Evolutionary conservation across 2,888 invertebrate species (phyloP), one percentile per base, ranked within the genome.

Genomic region (Drosophila koepferae): DNA sequence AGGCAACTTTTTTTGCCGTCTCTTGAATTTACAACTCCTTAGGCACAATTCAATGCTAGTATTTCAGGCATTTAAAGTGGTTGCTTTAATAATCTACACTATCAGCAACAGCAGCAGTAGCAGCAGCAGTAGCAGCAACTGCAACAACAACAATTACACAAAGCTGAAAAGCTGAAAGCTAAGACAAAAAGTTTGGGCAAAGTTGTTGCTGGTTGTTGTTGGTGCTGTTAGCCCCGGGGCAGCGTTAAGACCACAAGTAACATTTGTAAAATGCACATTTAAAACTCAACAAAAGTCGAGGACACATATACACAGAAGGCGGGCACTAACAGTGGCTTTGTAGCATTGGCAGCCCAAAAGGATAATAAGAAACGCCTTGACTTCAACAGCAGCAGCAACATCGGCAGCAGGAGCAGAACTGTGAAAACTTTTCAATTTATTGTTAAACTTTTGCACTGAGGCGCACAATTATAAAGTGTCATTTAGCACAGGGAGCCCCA

Each of bases 381-480:
- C 81, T 83, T 80, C 72, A 78, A 73, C 81, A 81, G 74, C 72
- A 67, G 64, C 67, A 60, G 54, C 43, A 61, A 53, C 34, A 23
- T 2, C 23, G 23, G 28, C 28, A 56, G 63, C 54, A 62, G 71
- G 41, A 66, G 72, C 72, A 86, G 77, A 82, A 79, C 75, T 82
- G 86, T 81, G 86, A 83, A 83, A 90, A 90, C 81, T 90, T 90
- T 90, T 86, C 91, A 90, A 90, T 90, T 90, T 90, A 90, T 90
- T 90, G 91, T 90, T 87, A 90, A 90, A 90, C 86, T 90, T 90
- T 90, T 73, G 90, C 87, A 87, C 89, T 81, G 81, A 82, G 82
- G 89, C 89, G 87, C 83, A 86, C 90, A 91, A 90, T 89, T 91
- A 90, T 90, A 91, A 86, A 90, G 87, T 91, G 91, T 90, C 90